A percentile compares a stretch with the other conserved stretches of the same genome.
Conservation (phyloP, 2,888 invertebrate genomes). For the Drosophila niveifrons region DNA sequence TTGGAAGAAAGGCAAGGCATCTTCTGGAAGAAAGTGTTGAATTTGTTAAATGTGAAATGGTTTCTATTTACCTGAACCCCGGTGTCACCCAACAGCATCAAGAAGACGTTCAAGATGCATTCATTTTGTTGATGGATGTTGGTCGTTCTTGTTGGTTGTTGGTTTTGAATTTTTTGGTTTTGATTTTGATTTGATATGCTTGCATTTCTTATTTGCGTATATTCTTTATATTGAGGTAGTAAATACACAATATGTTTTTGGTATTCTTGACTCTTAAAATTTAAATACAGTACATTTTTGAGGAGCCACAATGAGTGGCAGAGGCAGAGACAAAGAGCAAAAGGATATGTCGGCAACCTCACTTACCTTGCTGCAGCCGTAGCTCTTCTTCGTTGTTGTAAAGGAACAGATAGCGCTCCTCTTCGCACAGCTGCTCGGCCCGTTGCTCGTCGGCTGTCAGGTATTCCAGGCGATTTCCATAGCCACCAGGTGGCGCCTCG, state of each 20-base stretch:
- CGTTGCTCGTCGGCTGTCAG: constrained; percentile 91
- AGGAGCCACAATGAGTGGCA: constrained; percentile 19
- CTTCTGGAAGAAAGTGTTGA: constrained; percentile 59
- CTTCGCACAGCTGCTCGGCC: constrained; percentile 96
- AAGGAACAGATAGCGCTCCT: constrained; percentile 95
- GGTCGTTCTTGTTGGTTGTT: constrained; percentile 19
- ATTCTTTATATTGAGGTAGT: constrained; percentile 8
- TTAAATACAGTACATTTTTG: constrained; percentile 52
- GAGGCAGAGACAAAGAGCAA: constrained; percentile 26
- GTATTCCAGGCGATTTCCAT: constrained; percentile 87
- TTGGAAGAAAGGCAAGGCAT: constrained; percentile 1
- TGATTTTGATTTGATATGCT: constrained; percentile 24
- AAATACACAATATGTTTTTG: constrained; percentile 23
- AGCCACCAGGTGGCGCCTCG: constrained; percentile 93
- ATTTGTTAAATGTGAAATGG: constrained; percentile 44
- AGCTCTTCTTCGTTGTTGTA: constrained; percentile 95
- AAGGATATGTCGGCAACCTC: constrained; percentile 23
- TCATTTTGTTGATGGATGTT: constrained; percentile 8
- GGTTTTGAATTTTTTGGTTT: constrained; percentile 29
- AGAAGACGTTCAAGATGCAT: background rate
- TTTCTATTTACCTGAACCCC: constrained; percentile 68
- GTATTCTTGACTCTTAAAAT: constrained; percentile 62
- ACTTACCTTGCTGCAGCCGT: constrained; percentile 94
- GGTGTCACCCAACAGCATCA: constrained; percentile 4
- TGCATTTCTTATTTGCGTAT: constrained; percentile 19